Evolutionary conservation across 1,140 invertebrate species (phyloP).

Genomic region (Helicorthomorpha holstii): DNA sequence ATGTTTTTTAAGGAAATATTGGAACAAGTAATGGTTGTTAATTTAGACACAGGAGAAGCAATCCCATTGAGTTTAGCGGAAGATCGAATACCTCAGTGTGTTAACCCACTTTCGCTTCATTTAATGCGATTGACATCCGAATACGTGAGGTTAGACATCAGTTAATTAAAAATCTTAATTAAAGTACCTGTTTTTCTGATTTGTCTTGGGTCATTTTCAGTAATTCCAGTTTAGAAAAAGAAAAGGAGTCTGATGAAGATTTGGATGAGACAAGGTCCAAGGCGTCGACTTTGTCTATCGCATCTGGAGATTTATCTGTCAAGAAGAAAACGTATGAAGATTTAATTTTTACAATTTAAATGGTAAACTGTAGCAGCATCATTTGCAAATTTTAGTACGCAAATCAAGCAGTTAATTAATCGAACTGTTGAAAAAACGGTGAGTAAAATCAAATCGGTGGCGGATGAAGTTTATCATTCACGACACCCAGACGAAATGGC

Average conservation of each 20-base stretch:
- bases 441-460: slow-evolving; percentile 73
- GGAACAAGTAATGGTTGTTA: slow-evolving; percentile 78
- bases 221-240: slow-evolving; percentile 50
- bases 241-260: slow-evolving; percentile 66
- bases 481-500: slow-evolving; percentile 62
- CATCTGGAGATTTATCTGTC: slow-evolving; percentile 15
- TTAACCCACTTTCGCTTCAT: slow-evolving; percentile 81
- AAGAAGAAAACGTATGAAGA: slow-evolving; percentile 26
- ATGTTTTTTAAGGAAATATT: slow-evolving; percentile 52
- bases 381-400: slow-evolving; percentile 29
- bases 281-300: slow-evolving; percentile 1
- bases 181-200: no score
- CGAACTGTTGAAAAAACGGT: slow-evolving; percentile 73
- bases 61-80: slow-evolving; percentile 76
- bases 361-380: no score
- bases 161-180: no score
- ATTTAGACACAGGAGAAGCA: slow-evolving; percentile 81
- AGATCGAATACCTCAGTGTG: slow-evolving; percentile 72
- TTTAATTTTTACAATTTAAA: no score
- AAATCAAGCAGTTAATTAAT: slow-evolving; percentile 68
- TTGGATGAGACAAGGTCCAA: slow-evolving; percentile 39
- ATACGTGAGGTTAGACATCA: slow-evolving; percentile 60
- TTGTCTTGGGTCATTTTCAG: slow-evolving; percentile 23
- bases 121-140: slow-evolving; percentile 85
- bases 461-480: slow-evolving; percentile 60